Conservation (phyloP, 2,113 vertebrate genomes). For the Scytalopus superciliaris region DNA sequence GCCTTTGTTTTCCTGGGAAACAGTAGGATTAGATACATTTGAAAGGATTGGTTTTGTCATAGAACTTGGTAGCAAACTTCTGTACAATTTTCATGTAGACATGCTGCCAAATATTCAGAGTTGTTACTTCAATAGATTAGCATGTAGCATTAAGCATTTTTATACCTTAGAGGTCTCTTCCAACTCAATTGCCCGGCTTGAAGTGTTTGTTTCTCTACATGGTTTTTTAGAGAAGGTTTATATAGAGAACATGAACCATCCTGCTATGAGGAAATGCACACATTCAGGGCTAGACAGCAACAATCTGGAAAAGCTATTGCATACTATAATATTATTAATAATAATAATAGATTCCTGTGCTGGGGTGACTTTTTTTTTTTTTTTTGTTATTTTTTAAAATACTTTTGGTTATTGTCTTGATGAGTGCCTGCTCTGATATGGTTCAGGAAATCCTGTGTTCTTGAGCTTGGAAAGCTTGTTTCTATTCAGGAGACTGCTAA, state of each 20-base stretch:
- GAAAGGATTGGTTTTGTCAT: neutral
- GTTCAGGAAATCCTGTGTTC: conserved; percentile 60
- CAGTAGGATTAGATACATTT: neutral
- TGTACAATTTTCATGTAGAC: neutral
- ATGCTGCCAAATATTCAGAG: neutral
- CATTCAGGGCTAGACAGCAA: neutral
- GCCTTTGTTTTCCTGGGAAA: neutral
- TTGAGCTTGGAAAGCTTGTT: neutral
- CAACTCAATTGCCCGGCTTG: neutral
- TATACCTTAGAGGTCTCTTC: neutral
- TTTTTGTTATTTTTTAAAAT: neutral
- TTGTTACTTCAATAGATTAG: neutral
- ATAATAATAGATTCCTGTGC: neutral
- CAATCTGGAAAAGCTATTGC: conserved; percentile 7
- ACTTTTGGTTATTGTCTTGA: conserved; percentile 16
- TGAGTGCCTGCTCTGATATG: conserved; percentile 16
- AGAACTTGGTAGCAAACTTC: neutral
- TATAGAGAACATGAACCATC: neutral
- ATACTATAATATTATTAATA: neutral
- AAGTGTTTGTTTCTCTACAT: neutral
- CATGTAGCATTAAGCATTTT: neutral
- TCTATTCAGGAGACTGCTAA: neutral
- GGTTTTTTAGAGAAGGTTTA: neutral
- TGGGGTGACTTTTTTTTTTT: neutral
- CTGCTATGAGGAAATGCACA: neutral